Evolutionary conservation across 2,888 invertebrate genomes (phyloP).

Genomic region (Glyphotaelius pellucidus): DNA sequence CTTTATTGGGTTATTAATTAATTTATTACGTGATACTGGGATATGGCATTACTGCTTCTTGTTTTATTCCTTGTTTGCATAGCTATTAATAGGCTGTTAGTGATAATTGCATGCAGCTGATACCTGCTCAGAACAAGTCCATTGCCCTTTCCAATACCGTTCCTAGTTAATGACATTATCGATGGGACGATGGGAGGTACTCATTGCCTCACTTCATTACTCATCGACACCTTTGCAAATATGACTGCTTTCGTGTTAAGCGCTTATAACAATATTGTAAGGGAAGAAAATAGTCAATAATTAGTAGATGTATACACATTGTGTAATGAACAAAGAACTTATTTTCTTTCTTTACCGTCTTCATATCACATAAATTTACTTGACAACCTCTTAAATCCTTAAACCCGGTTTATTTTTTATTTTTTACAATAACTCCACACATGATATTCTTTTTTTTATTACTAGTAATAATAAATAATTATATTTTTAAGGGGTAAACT

Average conservation of each 20-base stretch:
- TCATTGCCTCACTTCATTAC: neutral
- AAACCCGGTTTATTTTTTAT: too few species aligned
- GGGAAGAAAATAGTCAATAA: neutral
- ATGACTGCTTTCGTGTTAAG: neutral
- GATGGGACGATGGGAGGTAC: neutral
- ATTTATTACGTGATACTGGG: neutral
- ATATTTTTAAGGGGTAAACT: too few species aligned
- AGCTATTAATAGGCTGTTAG: conserved; percentile 25
- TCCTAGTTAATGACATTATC: conserved; percentile 51
- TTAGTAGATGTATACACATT: neutral
- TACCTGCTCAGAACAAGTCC: conserved; percentile 5
- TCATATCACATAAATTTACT: neutral
- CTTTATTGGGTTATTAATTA: neutral
- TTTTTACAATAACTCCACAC: too few species aligned
- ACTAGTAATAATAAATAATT: too few species aligned
- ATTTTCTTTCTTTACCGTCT: neutral
- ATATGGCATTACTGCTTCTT: neutral
- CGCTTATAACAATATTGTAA: neutral
- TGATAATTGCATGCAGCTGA: neutral
- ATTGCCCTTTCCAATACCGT: conserved; percentile 40
- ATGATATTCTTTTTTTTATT: too few species aligned
- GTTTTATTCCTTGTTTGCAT: conserved; percentile 11
- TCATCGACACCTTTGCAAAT: conserved; percentile 32
- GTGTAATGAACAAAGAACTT: neutral
- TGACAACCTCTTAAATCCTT: too few species aligned